Evolutionary conservation across 2,888 invertebrate genomes (phyloP), one percentile per base, ranked within the genome.

Genomic region (Pteria penguin): DNA sequence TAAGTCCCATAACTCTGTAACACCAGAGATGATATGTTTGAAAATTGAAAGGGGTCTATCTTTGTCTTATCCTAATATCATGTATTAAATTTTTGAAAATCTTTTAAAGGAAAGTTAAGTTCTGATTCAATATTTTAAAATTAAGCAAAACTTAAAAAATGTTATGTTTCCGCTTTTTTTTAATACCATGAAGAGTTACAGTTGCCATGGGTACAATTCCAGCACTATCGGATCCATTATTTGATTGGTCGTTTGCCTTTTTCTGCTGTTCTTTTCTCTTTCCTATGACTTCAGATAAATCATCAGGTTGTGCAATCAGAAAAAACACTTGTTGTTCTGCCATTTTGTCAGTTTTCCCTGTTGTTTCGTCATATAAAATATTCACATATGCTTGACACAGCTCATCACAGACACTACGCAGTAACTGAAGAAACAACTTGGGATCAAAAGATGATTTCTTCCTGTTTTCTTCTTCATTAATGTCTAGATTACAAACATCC

Each of bases 281-380:
- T n/a, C 57, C 29, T 4, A 68, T 82, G 18, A 87, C 80, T 24
- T 87, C 87, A 4, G 86, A 84, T 65, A 93, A 93, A 76, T 94
- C 94, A 45, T 94, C 94, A 1, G 94, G 93, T 70, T 94, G 93
- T 0, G 94, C 93, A 2, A 94, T 93, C 45, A 94, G 89, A 78
- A 94, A 93, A 82, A 94, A 94, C 11, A 94, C 93, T 32, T 94
- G 94, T 78, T 93, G 93, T 75, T 94, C 93, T 0, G 93, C 92
- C 91, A 92, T 91, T 36, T 87, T 79, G 78, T 92, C 92, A 4
- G 89, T 87, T 32, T 86, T 79, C 36, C 87, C 86, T 14, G 89
- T 87, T 4, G 88, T 89, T 57, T 89, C 88, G 60, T 91, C 90
- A 31, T 87, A 80, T 66, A 91, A 82, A 69, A 91, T 87, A 58